These are phyloP conservation scores for Umimayanthus kanabou DNA, from an alignment of 92 coral and sea anemone species.

Conservation along the genomic window DNA sequence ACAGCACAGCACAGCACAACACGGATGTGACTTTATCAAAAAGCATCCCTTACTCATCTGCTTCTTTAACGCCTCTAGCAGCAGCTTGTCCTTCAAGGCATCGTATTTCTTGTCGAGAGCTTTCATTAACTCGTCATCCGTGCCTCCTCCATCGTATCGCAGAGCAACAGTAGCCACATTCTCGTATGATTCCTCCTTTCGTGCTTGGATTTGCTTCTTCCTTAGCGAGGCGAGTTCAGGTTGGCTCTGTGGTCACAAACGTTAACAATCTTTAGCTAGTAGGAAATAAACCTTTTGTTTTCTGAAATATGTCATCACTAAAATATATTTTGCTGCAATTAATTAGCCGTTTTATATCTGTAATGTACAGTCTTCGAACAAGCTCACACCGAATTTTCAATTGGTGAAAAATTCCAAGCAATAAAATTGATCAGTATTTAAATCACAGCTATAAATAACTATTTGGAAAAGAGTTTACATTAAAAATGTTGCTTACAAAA, in stretches of 20 bases:
- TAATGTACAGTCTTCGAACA: too few relatives aligned
- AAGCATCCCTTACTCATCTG: conserved; percentile 68
- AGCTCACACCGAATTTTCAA: too few relatives aligned
- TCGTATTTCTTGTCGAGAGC: conserved; percentile 92
- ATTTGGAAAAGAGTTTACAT: too few relatives aligned
- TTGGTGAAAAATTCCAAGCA: too few relatives aligned
- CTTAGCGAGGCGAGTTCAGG: conserved; percentile 69
- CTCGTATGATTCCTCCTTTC: conserved; percentile 74
- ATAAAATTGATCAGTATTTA: too few relatives aligned
- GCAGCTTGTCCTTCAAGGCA: conserved; percentile 85
- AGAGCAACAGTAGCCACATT: conserved; percentile 83
- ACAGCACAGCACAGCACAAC: too few relatives aligned
- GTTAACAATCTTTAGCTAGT: background rate
- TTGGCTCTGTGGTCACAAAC: conserved; percentile 52
- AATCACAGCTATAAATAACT: too few relatives aligned
- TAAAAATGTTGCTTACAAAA: too few relatives aligned
- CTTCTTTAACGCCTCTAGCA: conserved; percentile 88
- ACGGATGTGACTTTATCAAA: too few relatives aligned
- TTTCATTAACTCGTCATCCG: conserved; percentile 74
- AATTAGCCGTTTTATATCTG: too few relatives aligned
- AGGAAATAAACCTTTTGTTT: background rate
- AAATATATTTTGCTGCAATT: background rate
- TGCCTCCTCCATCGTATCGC: conserved; percentile 91
- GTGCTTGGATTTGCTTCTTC: conserved; percentile 72
- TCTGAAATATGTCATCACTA: background rate